Base-by-base conservation (phyloP, 2,888 invertebrate genomes). In the Eupelmus urozonus region DNA sequence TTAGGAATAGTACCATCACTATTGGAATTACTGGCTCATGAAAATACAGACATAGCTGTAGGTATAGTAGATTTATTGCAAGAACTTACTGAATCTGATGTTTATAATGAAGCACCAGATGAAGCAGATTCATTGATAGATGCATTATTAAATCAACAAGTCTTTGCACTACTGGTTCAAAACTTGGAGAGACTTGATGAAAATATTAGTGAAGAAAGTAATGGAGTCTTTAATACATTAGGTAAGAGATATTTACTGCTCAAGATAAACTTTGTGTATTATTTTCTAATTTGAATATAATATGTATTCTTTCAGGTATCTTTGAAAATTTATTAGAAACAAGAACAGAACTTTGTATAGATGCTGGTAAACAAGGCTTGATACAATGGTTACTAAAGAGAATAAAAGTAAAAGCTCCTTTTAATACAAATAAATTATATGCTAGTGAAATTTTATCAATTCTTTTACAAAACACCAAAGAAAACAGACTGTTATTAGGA, bases 291-390 rank as follows among this genome's bases (percentile, higher is more conserved):
- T 45, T 27, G 9, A n/a, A n/a, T n/a, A n/a, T n/a, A n/a, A 55
- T n/a, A 23, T 81, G 78, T n/a, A n/a, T n/a, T n/a, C n/a, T 89
- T 89, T 25, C 85, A 95, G 96, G 95, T 67, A 96, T 98, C 84
- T 93, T 99, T 85, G 99, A 99, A 91, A 99, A 99, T 89, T 92
- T 99, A 67, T 94, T 96, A 40, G 99, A 99, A 90, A 95, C 98
- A 84, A 93, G 95, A 81, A 95, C 96, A 13, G 96, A 97, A 82
- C 92, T 97, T 77, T 95, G 96, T 85, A 90, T 92, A 20, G 97
- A 97, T 87, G 96, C 97, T 16, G 95, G 95, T 0, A 96, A 96
- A 87, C 97, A 98, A 91, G 98, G 98, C 5, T 92, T 99, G 62
- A 90, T 99, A 86, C 93, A 94, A 80, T 99, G 98, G 98, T 91